Conservation (phyloP, 2,797 vertebrate genomes). For the Miichthys miiuy region DNA sequence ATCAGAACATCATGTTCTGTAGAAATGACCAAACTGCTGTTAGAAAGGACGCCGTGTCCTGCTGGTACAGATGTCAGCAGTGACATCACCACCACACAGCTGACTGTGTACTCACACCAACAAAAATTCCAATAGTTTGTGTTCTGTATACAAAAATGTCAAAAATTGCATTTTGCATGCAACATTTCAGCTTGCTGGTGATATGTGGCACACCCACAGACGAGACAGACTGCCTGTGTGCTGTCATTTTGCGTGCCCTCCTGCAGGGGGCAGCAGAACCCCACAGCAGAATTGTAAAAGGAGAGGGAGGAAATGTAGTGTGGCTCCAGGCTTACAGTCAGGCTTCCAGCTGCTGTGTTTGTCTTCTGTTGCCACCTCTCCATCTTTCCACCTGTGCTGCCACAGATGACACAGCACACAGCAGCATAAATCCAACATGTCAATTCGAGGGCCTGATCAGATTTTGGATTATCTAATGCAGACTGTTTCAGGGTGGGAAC, state of each 20-base stretch:
- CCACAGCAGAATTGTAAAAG: background rate
- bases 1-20: background rate
- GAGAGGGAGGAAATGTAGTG: background rate
- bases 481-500: background rate
- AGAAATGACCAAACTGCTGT: conserved; percentile 9
- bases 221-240: background rate
- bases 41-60: background rate
- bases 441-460: background rate
- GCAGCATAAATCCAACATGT: background rate
- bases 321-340: background rate
- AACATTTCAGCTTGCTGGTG: conserved; percentile 2
- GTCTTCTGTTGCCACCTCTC: background rate
- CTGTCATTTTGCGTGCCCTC: background rate
- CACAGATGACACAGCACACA: conserved; percentile 2
- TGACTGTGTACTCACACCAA: background rate
- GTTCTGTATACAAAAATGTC: background rate
- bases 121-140: background rate
- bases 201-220: conserved; percentile 6
- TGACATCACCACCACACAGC: background rate
- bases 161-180: background rate
- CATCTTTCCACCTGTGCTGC: background rate
- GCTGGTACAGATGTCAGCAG: conserved; percentile 12
- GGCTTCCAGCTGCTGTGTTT: background rate
- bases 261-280: conserved; percentile 53
- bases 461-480: background rate